These are phyloP conservation scores for Diadegma fenestrale DNA, from an alignment of 2,888 invertebrate genomes.

Conservation along the genomic window DNA sequence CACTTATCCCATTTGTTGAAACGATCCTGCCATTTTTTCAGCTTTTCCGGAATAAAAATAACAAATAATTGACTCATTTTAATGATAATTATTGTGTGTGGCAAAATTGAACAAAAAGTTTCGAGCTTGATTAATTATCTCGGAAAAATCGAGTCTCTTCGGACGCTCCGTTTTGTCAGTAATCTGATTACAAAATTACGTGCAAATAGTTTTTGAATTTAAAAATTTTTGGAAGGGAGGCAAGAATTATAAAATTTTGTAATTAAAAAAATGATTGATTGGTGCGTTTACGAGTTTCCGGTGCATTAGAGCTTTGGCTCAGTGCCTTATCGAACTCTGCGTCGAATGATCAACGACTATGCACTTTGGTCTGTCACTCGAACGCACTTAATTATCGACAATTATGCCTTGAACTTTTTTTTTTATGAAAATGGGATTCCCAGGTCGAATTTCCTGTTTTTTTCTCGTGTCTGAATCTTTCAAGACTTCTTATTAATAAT, in stretches of 20 bases:
- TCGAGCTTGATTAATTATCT: no score
- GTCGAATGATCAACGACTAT: conserved; percentile 15
- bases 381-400: conserved; percentile 39
- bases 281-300: conserved; percentile 19
- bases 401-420: conserved; percentile 13
- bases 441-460: background rate
- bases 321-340: conserved; percentile 40
- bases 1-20: no score
- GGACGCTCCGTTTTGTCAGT: no score
- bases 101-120: no score
- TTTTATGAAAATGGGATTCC: background rate
- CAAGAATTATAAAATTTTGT: background rate
- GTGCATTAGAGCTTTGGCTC: conserved; percentile 44
- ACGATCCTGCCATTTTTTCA: no score
- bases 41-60: background rate
- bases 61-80: no score
- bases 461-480: background rate
- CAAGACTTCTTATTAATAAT: conserved; percentile 34
- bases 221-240: background rate
- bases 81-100: no score
- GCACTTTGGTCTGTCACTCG: conserved; percentile 38
- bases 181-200: no score
- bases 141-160: background rate
- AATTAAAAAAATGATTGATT: background rate
- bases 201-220: background rate